Percentiles rank a stretch among this genome's conserved stretches.
Evolutionary conservation across 2,888 invertebrate genomes (phyloP).

Genomic region (Copidosoma aretas): DNA sequence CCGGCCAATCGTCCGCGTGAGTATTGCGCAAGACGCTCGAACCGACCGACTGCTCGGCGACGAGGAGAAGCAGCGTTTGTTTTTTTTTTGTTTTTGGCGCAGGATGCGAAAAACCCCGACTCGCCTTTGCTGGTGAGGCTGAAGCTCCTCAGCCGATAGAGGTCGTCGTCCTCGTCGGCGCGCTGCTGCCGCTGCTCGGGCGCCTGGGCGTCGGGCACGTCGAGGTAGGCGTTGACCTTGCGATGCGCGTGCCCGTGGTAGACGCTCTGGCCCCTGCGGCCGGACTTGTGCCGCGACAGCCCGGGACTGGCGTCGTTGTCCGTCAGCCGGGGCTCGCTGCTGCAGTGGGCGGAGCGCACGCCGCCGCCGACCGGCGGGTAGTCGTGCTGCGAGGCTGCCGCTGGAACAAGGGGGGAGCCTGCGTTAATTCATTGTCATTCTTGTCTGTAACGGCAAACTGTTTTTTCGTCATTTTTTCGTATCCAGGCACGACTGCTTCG

Average conservation of each 20-base stretch:
- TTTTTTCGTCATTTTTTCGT: too few species aligned
- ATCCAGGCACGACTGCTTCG: too few species aligned
- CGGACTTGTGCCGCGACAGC: slow-evolving; percentile 68
- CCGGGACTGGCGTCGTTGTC: slow-evolving; percentile 74
- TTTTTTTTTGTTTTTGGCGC: neutral
- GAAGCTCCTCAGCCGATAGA: slow-evolving; percentile 90
- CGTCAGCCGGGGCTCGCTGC: slow-evolving; percentile 72
- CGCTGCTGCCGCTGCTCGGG: slow-evolving; percentile 79
- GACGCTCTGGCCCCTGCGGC: slow-evolving; percentile 66
- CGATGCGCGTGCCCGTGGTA: slow-evolving; percentile 65
- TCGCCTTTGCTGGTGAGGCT: slow-evolving; percentile 90
- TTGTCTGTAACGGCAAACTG: too few species aligned
- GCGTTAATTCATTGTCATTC: too few species aligned
- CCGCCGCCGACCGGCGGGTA: slow-evolving; percentile 62
- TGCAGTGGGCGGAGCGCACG: slow-evolving; percentile 65
- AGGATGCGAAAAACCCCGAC: slow-evolving; percentile 48
- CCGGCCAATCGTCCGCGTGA: too few species aligned
- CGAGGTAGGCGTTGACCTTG: slow-evolving; percentile 75
- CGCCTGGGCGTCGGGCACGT: slow-evolving; percentile 69
- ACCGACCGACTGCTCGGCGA: too few species aligned
- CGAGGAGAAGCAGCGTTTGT: too few species aligned
- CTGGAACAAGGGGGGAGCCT: slow-evolving; percentile 19
- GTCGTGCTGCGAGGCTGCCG: slow-evolving; percentile 43
- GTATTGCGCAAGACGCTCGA: too few species aligned
- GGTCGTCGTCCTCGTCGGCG: slow-evolving; percentile 81